Conservation (phyloP, 2,888 invertebrate species). For the Drosophila anomalata region DNA sequence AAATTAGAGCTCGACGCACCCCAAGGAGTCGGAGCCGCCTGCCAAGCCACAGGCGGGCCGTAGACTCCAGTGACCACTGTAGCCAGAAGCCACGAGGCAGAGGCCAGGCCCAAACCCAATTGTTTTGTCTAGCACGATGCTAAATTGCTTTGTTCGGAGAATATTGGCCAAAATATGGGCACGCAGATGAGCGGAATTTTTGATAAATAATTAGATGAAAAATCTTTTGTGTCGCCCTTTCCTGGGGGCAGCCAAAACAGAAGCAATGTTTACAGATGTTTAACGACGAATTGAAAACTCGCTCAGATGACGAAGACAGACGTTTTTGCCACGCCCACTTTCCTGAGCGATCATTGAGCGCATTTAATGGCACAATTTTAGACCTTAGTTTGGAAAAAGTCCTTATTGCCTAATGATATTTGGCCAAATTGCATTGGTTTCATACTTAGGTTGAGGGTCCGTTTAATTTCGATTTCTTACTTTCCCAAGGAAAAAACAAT, state of each 20-base stretch:
- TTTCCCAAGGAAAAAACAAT: constrained; percentile 46
- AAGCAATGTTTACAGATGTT: constrained; percentile 34
- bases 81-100: constrained; percentile 33
- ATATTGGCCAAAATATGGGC: constrained; percentile 50
- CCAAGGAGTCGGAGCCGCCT: constrained; percentile 20
- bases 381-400: constrained; percentile 29
- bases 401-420: constrained; percentile 52
- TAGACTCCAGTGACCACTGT: constrained; percentile 31
- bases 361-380: constrained; percentile 41
- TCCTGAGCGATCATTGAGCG: constrained; percentile 48
- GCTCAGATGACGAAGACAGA: constrained; percentile 41
- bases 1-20: constrained; percentile 64
- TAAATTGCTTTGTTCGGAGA: constrained; percentile 62
- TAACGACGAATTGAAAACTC: constrained; percentile 30
- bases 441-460: constrained; percentile 51
- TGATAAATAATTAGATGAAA: constrained; percentile 46
- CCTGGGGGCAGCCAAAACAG: constrained; percentile 35
- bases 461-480: constrained; percentile 35
- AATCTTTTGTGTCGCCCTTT: constrained; percentile 57
- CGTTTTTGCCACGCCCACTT: constrained; percentile 58
- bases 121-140: constrained; percentile 65
- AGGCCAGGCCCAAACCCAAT: constrained; percentile 31
- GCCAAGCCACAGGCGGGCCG: constrained; percentile 4
- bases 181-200: constrained; percentile 46
- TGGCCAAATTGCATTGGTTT: constrained; percentile 71